Base-by-base conservation (phyloP, 2,797 vertebrate species). In the Notamacropus eugenii region DNA sequence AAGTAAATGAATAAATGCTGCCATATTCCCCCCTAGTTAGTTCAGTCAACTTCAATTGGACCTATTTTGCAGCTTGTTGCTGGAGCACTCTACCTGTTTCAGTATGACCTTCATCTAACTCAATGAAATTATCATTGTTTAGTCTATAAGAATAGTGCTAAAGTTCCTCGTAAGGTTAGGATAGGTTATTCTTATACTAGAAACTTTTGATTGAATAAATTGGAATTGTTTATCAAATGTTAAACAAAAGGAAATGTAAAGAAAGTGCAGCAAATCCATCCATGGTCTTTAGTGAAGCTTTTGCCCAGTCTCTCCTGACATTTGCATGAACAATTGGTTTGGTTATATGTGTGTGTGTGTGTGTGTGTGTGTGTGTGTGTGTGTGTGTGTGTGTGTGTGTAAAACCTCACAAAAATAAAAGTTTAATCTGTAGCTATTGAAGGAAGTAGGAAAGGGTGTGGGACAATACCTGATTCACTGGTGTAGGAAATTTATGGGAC, bases 91-190 rank as follows among this genome's bases (percentile, higher is more conserved):
- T 52, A 29, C 92, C 58, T 91, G 90, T 93, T 40, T 96, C 90
- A 16, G 8, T 50, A 90, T 91, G 58, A 54, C 91, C 2, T 91
- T 27, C 94, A 92, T 95, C 27, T 2, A 93, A 52, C 90, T 95
- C 10, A 3, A 1, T 50, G 16, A 91, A 34, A 52, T 95, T 28
- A 40, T 95, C 90, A 91, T 62, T 97, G 95, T 97, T 93, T 55
- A 93, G 22, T 11, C 55, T 94, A 56, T 28, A 87, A 94, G 54
- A 50, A 54, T 58, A 93, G 10, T 57, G 9, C n/a, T 93, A 93
- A 95, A 96, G 40, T 93, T 34, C 46, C 62, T 93, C 90, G 74
- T 90, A 59, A 94, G 82, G 94, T 74, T 54, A 90, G 27, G 24
- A 27, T 52, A 54, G 31, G 46, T 94, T 93, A 91, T 92, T 94